Evolutionary conservation across 2,113 vertebrate species (phyloP).

Genomic region (Oreochromis niloticus): DNA sequence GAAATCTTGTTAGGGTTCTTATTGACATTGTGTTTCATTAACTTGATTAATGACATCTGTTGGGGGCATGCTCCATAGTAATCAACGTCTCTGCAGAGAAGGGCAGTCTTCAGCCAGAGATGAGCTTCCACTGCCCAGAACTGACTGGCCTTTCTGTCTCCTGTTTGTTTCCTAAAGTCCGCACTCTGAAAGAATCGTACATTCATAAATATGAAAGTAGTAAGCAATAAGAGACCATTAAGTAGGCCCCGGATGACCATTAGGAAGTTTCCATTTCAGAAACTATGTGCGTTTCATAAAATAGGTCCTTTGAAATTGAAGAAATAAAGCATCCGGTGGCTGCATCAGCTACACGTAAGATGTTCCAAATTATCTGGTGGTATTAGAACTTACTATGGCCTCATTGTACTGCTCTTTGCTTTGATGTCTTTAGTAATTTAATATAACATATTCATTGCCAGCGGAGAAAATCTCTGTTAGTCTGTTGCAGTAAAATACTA

Average conservation of each 20-base stretch:
- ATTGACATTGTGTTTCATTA: slow-evolving; percentile 71
- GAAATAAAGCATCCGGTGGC: slow-evolving; percentile 10
- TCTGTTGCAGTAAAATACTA: neutral
- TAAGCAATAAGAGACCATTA: neutral
- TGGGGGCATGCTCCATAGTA: slow-evolving; percentile 52
- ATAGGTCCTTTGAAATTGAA: slow-evolving; percentile 1
- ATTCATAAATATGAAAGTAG: slow-evolving; percentile 2
- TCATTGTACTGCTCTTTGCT: neutral
- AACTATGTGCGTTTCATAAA: neutral
- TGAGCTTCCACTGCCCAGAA: slow-evolving; percentile 12
- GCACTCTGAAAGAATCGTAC: neutral
- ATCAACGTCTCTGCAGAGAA: slow-evolving; percentile 59
- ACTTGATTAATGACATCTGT: slow-evolving; percentile 68
- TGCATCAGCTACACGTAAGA: neutral
- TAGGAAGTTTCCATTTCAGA: slow-evolving; percentile 24
- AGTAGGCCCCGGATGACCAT: slow-evolving; percentile 2
- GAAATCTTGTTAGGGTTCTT: slow-evolving; percentile 60
- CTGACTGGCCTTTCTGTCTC: neutral
- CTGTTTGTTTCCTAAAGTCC: neutral
- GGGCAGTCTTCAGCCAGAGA: slow-evolving; percentile 27
- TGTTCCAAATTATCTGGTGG: neutral
- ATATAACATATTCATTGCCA: neutral
- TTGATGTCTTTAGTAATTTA: neutral
- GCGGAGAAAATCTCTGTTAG: neutral
- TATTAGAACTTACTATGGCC: neutral